Evolutionary conservation across 2,888 invertebrate species (phyloP), one percentile per base, ranked within the genome.

Genomic region (Eucera pruinosa): DNA sequence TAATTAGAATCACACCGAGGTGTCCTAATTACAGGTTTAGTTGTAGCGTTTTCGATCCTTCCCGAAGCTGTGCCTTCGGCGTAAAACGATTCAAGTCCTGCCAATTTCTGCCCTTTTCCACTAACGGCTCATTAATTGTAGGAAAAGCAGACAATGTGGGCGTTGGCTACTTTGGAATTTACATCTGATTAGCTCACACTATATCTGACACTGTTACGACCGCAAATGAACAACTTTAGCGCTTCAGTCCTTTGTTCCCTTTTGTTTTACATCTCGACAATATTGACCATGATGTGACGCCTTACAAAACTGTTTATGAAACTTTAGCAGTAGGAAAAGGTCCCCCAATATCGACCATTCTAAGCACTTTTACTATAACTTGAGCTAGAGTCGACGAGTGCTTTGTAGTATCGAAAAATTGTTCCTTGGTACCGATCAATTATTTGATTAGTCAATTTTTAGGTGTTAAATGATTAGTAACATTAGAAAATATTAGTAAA

Each of bases 1-100:
- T 85, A 86, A 89, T 83, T 87, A 86, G 89, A 90, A 90, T 91
- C 89, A 90, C 90, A 90, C 90, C 83, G 70, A 89, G 87, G 90
- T 90, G 90, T 85, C 89, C 89, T 91, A 91, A 91, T 91, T 90
- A 90, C 86, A 87, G 90, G 90, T 87, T 78, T 62, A 50, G 23
- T 20, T 45, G 45, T 45, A 43, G 60, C 45, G 47, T 82, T 77
- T 69, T 36, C 55, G 43, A 58, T 61, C 66, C 67, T 65, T 27
- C 15, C 64, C 57, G 43, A 48, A 50, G 45, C 66, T 20, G 60
- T 18, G 70, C 70, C 71, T 62, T 60, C 52, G 78, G 74, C 78
- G 69, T 74, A 47, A 80, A 77, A 74, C 58, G 41, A 48, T 58
- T 60, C 79, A 13, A 72, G 55, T 81, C 74, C 82, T 73, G 78